Evolutionary conservation across 2,888 invertebrate genomes (phyloP).

Genomic region (Liposcelis brunnea): DNA sequence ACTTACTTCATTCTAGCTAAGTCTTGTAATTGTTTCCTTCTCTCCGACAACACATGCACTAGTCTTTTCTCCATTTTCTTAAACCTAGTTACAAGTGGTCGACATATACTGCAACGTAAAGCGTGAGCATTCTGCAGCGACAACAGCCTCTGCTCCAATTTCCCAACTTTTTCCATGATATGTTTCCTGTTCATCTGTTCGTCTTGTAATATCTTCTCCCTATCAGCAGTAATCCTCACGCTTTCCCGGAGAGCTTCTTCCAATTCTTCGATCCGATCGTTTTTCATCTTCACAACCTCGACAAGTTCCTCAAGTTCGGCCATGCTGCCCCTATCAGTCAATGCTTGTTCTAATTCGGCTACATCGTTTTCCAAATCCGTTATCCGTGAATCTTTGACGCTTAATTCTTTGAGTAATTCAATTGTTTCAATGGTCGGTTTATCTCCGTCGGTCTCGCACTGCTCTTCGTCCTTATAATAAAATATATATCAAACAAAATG

Average conservation of each 20-base stretch:
- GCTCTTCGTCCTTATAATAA: not conserved
- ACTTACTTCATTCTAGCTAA: conserved; percentile 64
- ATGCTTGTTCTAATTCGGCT: conserved; percentile 34
- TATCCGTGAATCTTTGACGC: conserved; percentile 26
- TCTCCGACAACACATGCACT: conserved; percentile 38
- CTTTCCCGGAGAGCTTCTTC: conserved; percentile 74
- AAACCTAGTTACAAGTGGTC: conserved; percentile 42
- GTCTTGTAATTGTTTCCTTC: conserved; percentile 52
- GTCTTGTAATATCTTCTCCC: conserved; percentile 43
- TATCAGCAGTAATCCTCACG: conserved; percentile 49
- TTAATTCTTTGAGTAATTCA: no score
- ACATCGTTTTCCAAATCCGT: conserved; percentile 37
- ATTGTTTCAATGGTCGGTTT: not conserved
- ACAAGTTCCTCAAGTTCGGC: conserved; percentile 39
- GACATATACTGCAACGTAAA: conserved; percentile 48
- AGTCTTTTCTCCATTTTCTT: conserved; percentile 45
- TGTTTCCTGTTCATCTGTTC: conserved; percentile 45
- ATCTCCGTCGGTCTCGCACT: not conserved
- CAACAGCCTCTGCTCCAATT: conserved; percentile 48
- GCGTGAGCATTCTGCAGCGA: conserved; percentile 53
- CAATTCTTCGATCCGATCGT: conserved; percentile 54
- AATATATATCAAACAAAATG: no score
- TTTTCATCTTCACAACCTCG: conserved; percentile 38
- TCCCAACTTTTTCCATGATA: conserved; percentile 47
- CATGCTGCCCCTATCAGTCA: conserved; percentile 34